These are phyloP conservation scores for Serripes groenlandicus DNA, from an alignment of 2,888 invertebrate genomes.

Conservation along the genomic window DNA sequence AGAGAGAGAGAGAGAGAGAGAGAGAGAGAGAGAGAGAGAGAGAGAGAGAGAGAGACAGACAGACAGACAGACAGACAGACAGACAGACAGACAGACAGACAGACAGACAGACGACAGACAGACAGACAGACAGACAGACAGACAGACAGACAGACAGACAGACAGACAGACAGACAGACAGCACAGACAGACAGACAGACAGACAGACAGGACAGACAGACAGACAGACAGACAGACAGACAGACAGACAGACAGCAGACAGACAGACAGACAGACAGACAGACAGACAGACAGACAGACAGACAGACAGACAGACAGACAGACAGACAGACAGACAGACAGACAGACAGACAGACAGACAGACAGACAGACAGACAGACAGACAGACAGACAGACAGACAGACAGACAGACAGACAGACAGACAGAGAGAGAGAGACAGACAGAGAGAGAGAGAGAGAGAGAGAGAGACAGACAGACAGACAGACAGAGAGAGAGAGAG, in stretches of 20 bases:
- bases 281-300: not conserved
- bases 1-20: not conserved
- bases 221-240: not conserved
- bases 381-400: not conserved
- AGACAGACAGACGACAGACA: no score
- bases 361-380: not conserved
- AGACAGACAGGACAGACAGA: no score
- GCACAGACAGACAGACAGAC: no score
- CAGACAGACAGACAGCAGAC: no score
- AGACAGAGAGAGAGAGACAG: not conserved
- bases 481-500: not conserved
- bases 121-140: not conserved
- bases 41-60: not conserved
- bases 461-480: not conserved
- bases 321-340: not conserved
- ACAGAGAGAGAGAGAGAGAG: not conserved
- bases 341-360: not conserved
- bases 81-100: not conserved
- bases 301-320: not conserved
- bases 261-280: not conserved
- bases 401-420: not conserved
- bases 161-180: no score
- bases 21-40: not conserved
- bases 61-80: not conserved
- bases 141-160: not conserved